Conservation (phyloP, 2,888 invertebrate species). For the Lumbricus terrestris region DNA sequence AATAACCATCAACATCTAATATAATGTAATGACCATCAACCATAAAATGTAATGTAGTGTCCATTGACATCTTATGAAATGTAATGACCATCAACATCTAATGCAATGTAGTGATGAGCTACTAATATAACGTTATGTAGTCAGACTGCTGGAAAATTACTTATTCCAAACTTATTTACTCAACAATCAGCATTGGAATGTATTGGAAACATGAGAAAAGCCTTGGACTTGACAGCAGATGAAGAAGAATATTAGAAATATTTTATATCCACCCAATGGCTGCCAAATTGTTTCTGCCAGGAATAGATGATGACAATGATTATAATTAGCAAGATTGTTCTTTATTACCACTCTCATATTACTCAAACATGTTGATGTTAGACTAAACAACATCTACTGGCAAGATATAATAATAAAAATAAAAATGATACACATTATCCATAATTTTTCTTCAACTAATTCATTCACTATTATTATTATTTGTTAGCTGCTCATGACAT, state of each 20-base stretch:
- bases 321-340: too few species aligned
- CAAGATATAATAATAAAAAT: too few species aligned
- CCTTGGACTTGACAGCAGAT: background rate
- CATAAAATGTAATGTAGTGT: too few species aligned
- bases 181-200: background rate
- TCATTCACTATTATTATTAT: too few species aligned
- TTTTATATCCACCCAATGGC: background rate
- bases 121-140: background rate
- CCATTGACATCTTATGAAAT: too few species aligned
- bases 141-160: background rate
- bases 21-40: too few species aligned
- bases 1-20: background rate
- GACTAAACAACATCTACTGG: too few species aligned
- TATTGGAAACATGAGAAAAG: background rate
- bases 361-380: background rate
- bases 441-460: background rate
- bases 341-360: background rate
- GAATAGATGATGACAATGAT: too few species aligned
- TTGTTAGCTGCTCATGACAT: background rate
- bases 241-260: background rate
- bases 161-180: background rate
- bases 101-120: too few species aligned
- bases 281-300: background rate
- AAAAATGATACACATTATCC: background rate
- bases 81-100: background rate